These are phyloP conservation scores for Alentia gelatinosa DNA, from an alignment of 2,888 invertebrate species.

Conservation along the genomic window DNA sequence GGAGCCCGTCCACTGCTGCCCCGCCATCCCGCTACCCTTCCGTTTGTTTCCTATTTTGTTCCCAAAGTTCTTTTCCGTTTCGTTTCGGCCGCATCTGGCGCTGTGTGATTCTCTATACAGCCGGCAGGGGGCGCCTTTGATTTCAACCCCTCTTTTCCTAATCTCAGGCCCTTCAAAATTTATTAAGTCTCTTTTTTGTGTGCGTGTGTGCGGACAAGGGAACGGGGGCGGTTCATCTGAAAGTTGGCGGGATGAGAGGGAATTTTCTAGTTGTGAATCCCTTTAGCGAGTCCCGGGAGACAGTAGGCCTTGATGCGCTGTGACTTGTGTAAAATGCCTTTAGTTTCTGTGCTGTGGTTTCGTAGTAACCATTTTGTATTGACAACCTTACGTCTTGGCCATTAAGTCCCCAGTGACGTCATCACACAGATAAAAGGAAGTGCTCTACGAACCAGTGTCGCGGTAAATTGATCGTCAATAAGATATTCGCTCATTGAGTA, in stretches of 20 bases:
- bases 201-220: background rate
- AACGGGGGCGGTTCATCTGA: background rate
- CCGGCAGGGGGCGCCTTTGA: background rate
- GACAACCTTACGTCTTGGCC: conserved; percentile 22
- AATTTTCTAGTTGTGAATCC: conserved; percentile 23
- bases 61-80: background rate
- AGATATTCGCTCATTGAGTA: background rate
- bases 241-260: background rate
- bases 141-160: background rate
- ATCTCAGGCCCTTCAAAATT: conserved; percentile 27
- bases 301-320: background rate
- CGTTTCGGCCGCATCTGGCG: background rate
- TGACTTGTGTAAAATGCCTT: background rate
- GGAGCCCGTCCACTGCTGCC: no score
- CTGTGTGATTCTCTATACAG: background rate
- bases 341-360: conserved; percentile 37
- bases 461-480: background rate
- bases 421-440: conserved; percentile 51
- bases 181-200: conserved; percentile 4
- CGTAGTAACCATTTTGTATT: conserved; percentile 46
- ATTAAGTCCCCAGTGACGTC: conserved; percentile 27
- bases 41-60: background rate
- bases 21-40: no score
- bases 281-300: background rate
- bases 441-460: conserved; percentile 5